Base-by-base conservation (phyloP, 2,797 vertebrate species). In the Rhynchonycteris naso region DNA sequence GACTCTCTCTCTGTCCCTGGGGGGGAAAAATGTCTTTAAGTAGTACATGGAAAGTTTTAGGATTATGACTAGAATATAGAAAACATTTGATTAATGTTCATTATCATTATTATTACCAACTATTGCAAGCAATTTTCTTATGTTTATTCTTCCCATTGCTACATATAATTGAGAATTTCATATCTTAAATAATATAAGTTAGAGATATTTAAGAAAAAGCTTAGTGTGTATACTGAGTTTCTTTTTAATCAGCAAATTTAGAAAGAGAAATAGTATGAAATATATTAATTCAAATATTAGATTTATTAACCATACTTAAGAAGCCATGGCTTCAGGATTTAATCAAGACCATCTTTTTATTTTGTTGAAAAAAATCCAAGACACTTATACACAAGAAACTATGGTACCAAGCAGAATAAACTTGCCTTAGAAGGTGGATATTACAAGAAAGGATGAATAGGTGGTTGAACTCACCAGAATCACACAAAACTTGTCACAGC, bases 381-480 rank as follows among this genome's bases (percentile, higher is more conserved):
- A 86, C 14, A 21, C 33, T 88, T 84, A 90, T 94, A 95, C 50
- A 90, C 24, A 96, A 47, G 85, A 89, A 56, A 87, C 12, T 88
- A 54, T 89, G 56, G 58, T 21, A 63, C 21, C 50, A 76, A 13
- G 7, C 61, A 88, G 26, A 84, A 24, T 88, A 93, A 95, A 91
- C 30, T 21, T 74, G 18, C 56, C 38, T 74, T 50, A 69, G 92
- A 63, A 88, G 24, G 7, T 61, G n/a, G 58, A 50, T 95, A 14
- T 43, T 86, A 47, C 38, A 76, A 95, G 28, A 87, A 21, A 52
- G 8, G 16, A 33, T 63, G 52, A 83, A 15, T 76, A 92, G 50
- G 82, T 61, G 47, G 11, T 43, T 85, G 88, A 92, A 71, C 35
- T 82, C 38, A 61, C 2, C 38, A 90, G 52, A 82, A 95, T 75